These are phyloP conservation scores for Drosophila flavopinicola DNA, from an alignment of 2,888 invertebrate genomes.

Conservation along the genomic window DNA sequence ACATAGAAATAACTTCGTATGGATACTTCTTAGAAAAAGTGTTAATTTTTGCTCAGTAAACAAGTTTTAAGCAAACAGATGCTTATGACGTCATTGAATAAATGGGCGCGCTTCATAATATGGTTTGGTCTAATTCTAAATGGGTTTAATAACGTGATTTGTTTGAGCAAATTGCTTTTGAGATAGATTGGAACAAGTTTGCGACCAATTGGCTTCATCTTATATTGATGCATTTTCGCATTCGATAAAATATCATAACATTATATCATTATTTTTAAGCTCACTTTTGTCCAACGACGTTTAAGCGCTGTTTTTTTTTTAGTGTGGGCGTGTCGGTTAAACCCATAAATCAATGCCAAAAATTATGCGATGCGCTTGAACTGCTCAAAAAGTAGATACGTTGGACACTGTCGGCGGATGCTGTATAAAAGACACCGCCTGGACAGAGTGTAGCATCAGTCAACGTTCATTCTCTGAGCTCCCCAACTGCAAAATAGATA, in stretches of 20 bases:
- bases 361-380: slow-evolving; percentile 17
- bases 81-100: slow-evolving; percentile 17
- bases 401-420: neutral
- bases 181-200: slow-evolving; percentile 28
- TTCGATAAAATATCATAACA: slow-evolving; percentile 29
- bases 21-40: neutral
- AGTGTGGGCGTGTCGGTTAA: slow-evolving; percentile 23
- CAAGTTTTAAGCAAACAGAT: neutral
- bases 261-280: slow-evolving; percentile 16
- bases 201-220: neutral
- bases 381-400: slow-evolving; percentile 19
- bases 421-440: slow-evolving; percentile 58
- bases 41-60: slow-evolving; percentile 5
- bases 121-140: slow-evolving; percentile 29
- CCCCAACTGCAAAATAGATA: slow-evolving; percentile 20
- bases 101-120: slow-evolving; percentile 6
- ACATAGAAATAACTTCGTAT: neutral
- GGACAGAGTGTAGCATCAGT: slow-evolving; percentile 55
- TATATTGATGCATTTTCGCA: slow-evolving; percentile 40
- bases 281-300: slow-evolving; percentile 10
- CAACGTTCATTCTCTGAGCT: slow-evolving; percentile 47
- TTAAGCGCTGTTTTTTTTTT: neutral
- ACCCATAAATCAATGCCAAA: slow-evolving; percentile 34
- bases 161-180: slow-evolving; percentile 8
- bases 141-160: slow-evolving; percentile 26